A percentile compares a stretch with the other conserved stretches of the same genome.
These are phyloP conservation scores for Macropodus opercularis DNA, from an alignment of 2,797 vertebrate genomes.

Conservation along the genomic window DNA sequence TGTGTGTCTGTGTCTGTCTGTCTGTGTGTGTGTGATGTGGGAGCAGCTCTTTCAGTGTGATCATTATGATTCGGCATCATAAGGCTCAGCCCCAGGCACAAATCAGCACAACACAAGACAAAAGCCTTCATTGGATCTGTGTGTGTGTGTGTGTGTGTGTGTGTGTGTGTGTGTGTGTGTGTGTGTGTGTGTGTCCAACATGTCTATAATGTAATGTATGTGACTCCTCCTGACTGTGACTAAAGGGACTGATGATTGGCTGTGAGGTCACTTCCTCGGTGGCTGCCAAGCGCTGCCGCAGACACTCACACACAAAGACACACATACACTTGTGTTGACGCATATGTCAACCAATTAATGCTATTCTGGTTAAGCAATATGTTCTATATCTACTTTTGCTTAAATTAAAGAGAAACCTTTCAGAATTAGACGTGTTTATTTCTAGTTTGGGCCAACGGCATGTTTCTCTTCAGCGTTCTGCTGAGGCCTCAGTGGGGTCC, in stretches of 20 bases:
- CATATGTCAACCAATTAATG: too few relatives aligned
- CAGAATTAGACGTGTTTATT: too few relatives aligned
- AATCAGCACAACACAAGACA: neutral
- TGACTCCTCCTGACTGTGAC: conserved; percentile 21
- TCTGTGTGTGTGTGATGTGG: conserved; percentile 1
- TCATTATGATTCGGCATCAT: conserved; percentile 33
- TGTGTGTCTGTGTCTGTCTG: conserved; percentile 10
- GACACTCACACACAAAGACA: conserved; percentile 24
- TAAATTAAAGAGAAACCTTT: too few relatives aligned
- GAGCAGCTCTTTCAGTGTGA: conserved; percentile 36
- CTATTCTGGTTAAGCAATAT: too few relatives aligned
- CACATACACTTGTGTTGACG: too few relatives aligned
- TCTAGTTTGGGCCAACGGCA: neutral
- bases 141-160: conserved; percentile 3
- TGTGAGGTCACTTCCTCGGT: conserved; percentile 61
- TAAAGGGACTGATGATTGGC: conserved; percentile 25
- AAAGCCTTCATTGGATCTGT: conserved; percentile 6
- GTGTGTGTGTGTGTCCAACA: too few relatives aligned
- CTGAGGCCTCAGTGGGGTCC: conserved; percentile 18
- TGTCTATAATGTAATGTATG: too few relatives aligned
- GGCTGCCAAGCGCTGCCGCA: too few relatives aligned
- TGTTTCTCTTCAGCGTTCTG: conserved; percentile 14
- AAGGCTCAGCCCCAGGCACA: conserved; percentile 37
- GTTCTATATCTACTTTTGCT: too few relatives aligned
- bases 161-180: neutral